Base-by-base conservation (phyloP, 1,140 invertebrate species). In the Ptiloglossa arizonensis region DNA sequence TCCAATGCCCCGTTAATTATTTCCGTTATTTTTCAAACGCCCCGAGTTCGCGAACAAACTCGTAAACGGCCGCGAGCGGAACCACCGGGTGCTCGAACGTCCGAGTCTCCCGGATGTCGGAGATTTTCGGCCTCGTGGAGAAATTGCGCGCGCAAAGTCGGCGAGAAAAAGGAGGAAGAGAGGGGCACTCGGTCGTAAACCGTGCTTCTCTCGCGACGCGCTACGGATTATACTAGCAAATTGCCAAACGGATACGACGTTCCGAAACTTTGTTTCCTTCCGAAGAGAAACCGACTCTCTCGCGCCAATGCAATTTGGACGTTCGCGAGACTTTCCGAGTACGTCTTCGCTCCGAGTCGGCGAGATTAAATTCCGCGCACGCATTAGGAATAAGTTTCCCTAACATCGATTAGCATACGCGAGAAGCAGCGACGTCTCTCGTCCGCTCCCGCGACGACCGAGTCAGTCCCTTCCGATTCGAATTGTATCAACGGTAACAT, bases 361-460 rank as follows among this genome's bases (percentile, higher is more conserved):
- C 73, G n/a, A 9, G 38, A 59, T 68, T 56, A 57, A 57, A 76
- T 76, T 48, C 63, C n/a, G 15, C n/a, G n/a, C 54, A 48, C n/a
- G n/a, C 54, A 48, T 69, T 17, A 9, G 32, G 24, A 35, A 32
- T 32, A 32, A 64, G 46, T 72, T 63, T 54, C 48, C 3, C 60
- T 54, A 64, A 73, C 48, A 19, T 41, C 41, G 60, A 73, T 73
- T 64, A 73, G 32, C 70, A 64, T 73, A 52, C 70, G 59, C 32
- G 59, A 50, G 59, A 64, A 63, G 59, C 50, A 64, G n/a, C 32
- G 13, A 4, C 22, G 29, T 11, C n/a, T 8, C 41, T 41, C 57
- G 15, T 15, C 19, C n/a, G 5, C 22, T 1, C 17, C 5, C 9
- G 50, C 22, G 24, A 11, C 22, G 22, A 22, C n/a, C n/a, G 50